These are phyloP conservation scores for Drosophila sordidula DNA, from an alignment of 2,888 invertebrate genomes.

Conservation along the genomic window DNA sequence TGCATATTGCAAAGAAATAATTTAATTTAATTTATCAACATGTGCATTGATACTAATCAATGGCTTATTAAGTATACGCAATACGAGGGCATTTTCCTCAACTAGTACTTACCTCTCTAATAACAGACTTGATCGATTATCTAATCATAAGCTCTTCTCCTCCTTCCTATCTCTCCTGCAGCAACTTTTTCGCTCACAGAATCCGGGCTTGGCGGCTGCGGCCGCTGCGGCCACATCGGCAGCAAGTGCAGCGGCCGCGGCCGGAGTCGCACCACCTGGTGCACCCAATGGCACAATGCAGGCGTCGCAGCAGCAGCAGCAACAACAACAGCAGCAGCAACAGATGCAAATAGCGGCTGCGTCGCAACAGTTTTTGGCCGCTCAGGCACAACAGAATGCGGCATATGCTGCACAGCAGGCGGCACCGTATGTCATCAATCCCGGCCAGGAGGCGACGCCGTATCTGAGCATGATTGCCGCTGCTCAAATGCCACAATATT, in stretches of 20 bases:
- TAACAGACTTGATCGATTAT: background rate
- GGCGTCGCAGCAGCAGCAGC: slow-evolving; percentile 83
- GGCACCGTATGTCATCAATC: slow-evolving; percentile 94
- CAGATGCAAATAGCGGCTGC: slow-evolving; percentile 89
- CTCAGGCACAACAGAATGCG: slow-evolving; percentile 90
- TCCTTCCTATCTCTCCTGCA: slow-evolving; percentile 82
- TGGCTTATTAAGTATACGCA: no score
- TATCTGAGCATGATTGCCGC: slow-evolving; percentile 94
- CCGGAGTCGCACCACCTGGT: slow-evolving; percentile 85
- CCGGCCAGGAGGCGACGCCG: slow-evolving; percentile 90
- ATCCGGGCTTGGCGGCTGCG: slow-evolving; percentile 88
- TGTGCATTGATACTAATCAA: no score
- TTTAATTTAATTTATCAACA: no score
- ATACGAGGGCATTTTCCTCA: no score
- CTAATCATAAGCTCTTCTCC: background rate
- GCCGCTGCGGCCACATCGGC: slow-evolving; percentile 86
- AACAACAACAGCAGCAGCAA: slow-evolving; percentile 84
- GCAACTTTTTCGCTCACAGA: slow-evolving; percentile 96
- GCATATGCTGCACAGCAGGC: slow-evolving; percentile 88
- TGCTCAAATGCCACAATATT: slow-evolving; percentile 93
- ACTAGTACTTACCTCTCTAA: no score
- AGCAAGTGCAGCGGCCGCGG: slow-evolving; percentile 83
- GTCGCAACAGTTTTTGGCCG: slow-evolving; percentile 90
- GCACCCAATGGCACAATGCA: slow-evolving; percentile 89
- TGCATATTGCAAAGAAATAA: no score